Evolutionary conservation across 1,140 invertebrate species (phyloP).

Genomic region (Luehdorfia chinensis): DNA sequence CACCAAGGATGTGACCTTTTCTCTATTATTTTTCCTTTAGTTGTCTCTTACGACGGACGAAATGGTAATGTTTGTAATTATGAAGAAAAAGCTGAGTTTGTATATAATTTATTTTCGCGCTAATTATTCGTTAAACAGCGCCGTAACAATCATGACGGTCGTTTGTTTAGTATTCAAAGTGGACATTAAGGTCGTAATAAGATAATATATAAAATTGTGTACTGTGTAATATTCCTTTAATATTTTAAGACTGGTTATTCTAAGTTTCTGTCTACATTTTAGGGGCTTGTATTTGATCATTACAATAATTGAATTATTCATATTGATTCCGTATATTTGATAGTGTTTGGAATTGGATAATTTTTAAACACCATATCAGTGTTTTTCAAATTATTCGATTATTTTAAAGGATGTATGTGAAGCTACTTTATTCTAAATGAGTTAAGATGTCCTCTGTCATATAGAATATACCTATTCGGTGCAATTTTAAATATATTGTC

Average conservation of each 20-base stretch:
- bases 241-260: conserved; percentile 33
- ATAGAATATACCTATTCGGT: background rate
- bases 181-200: background rate
- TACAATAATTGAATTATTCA: background rate
- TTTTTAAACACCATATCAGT: background rate
- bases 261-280: conserved; percentile 19
- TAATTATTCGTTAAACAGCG: background rate
- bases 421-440: no score
- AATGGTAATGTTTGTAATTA: no score
- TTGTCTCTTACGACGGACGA: no score
- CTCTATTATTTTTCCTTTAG: no score
- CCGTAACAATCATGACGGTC: background rate
- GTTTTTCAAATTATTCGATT: background rate
- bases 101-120: no score
- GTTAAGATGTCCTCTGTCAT: no score
- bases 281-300: background rate
- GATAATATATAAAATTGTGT: conserved; percentile 6
- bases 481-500: background rate
- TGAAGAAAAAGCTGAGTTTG: no score
- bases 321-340: conserved; percentile 1
- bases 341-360: background rate
- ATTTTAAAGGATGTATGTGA: no score
- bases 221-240: conserved; percentile 15
- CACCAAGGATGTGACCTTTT: no score
- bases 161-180: background rate